Evolutionary conservation across 2,113 vertebrate genomes (phyloP).

Genomic region (Poecilia latipinna): DNA sequence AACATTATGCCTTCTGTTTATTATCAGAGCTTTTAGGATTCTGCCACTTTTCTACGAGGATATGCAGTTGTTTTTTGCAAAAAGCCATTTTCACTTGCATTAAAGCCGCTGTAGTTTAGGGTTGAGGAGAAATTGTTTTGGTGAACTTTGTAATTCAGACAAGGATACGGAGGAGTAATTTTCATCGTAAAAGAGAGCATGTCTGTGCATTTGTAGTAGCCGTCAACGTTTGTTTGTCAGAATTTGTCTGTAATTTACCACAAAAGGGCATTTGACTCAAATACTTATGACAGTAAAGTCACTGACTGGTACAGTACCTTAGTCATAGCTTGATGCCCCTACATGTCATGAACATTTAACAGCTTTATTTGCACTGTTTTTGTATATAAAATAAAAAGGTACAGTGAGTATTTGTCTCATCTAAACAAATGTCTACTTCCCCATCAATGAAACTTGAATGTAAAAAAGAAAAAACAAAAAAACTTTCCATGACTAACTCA

Average conservation of each 20-base stretch:
- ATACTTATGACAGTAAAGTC: neutral
- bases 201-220: slow-evolving; percentile 10
- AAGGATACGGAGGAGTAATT: too few relatives aligned
- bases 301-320: neutral
- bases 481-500: too few relatives aligned
- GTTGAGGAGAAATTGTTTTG: neutral
- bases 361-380: neutral
- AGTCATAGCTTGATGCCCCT: neutral
- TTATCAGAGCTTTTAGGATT: slow-evolving; percentile 56
- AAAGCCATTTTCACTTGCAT: slow-evolving; percentile 33
- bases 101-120: neutral
- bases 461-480: too few relatives aligned
- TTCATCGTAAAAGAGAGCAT: neutral
- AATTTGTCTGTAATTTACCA: neutral
- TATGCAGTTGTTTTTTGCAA: slow-evolving; percentile 27
- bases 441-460: too few relatives aligned
- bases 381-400: too few relatives aligned
- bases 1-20: slow-evolving; percentile 68
- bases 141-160: neutral
- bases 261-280: slow-evolving; percentile 6
- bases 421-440: neutral
- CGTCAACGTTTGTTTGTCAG: neutral
- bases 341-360: neutral
- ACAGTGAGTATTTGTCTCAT: neutral
- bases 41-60: slow-evolving; percentile 36